Base-by-base conservation (phyloP, 2,797 vertebrate genomes). In the Acanthis flammea region DNA sequence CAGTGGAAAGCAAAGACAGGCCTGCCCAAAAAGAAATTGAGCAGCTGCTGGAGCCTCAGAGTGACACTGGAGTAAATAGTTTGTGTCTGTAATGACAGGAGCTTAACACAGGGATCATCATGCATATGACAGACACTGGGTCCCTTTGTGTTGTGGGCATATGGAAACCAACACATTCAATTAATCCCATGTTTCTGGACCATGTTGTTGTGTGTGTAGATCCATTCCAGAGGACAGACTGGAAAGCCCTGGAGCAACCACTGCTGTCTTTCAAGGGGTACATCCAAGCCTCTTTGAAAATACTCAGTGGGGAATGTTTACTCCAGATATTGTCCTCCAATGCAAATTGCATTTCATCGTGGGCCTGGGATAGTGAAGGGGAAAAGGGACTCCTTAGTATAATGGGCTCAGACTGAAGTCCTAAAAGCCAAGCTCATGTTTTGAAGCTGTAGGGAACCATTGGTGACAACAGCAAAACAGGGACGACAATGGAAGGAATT, bases 201-300 rank as follows among this genome's bases (percentile, higher is more conserved):
- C 24, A 39, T 14, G 9, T 54, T 88, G 22, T 74, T 87, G 27
- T 80, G 42, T 54, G 37, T 54, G 54, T 42, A 76, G 76, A 86
- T 53, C 55, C 14, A 19, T 83, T 83, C 31, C 73, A 77, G 67
- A 55, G 51, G 30, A 92, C 42, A 66, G 31, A 23, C 39, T 90
- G 53, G 63, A 94, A 93, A 58, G 65, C 54, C 74, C 39, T 63
- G 78, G 66, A 90, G 86, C 78, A 94, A 77, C 53, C 63, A 74
- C 42, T 84, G 19, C 12, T 80, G 58, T 53, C 78, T 93, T 94
- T 93, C 75, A 94, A 73, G 67, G 51, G 74, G 58, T 60, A 60
- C 42, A 53, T 88, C 31, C 24, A 73, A 74, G 22, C n/a, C 14
- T 90, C 70, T 88, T 86, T 84, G 75, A 86, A 94, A 95, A 88